These are phyloP conservation scores for Vicugna pacos DNA, from an alignment of 2,113 vertebrate species.

Conservation along the genomic window DNA sequence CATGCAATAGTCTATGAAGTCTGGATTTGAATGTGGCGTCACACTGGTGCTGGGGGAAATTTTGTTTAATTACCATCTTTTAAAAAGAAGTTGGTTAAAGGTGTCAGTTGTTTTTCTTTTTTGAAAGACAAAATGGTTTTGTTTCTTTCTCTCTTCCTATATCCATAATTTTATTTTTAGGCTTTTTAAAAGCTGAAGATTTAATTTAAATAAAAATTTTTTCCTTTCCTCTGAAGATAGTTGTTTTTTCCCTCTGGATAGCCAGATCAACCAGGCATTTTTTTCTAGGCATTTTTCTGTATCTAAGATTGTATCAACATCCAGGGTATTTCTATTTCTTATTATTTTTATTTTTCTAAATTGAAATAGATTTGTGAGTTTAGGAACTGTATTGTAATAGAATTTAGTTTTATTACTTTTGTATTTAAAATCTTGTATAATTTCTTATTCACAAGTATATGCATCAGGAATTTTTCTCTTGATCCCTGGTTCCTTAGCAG, in stretches of 20 bases:
- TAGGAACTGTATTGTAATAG: background rate
- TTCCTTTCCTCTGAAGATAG: background rate
- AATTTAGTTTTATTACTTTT: slow-evolving; percentile 44
- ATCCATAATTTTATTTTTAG: slow-evolving; percentile 55
- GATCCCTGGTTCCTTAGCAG: background rate
- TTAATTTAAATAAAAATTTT: slow-evolving; percentile 20
- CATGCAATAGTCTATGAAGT: slow-evolving; percentile 75
- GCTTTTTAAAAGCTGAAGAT: slow-evolving; percentile 52
- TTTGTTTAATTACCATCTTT: slow-evolving; percentile 57
- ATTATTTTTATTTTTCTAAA: slow-evolving; percentile 50
- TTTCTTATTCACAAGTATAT: slow-evolving; percentile 17
- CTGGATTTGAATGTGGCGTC: slow-evolving; percentile 58
- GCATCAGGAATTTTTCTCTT: background rate
- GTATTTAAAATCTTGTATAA: slow-evolving; percentile 16
- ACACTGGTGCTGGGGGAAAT: background rate
- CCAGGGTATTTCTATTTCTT: slow-evolving; percentile 8
- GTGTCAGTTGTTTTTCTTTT: background rate
- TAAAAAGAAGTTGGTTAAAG: slow-evolving; percentile 62
- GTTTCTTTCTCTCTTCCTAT: background rate
- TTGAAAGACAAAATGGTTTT: background rate
- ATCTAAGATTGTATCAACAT: background rate
- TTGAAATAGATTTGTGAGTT: slow-evolving; percentile 45
- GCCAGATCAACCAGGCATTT: background rate
- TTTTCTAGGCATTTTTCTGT: slow-evolving; percentile 29
- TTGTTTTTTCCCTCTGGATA: background rate